phyloP scores from a whole-genome alignment of 2,113 vertebrate species.

The Phyllostomus discolor region DNA sequence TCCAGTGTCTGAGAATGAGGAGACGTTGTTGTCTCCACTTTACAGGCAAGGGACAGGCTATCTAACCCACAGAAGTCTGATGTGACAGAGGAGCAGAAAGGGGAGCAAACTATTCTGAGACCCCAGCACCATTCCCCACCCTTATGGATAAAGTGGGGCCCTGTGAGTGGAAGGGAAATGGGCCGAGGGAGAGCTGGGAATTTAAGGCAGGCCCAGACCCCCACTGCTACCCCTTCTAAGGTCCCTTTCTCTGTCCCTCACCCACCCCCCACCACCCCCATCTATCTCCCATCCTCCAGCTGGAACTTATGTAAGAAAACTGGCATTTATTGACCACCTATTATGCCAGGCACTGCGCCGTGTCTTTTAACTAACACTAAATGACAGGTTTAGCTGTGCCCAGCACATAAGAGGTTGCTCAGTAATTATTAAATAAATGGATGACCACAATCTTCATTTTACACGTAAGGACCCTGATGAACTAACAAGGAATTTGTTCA shows the following conservation, averaged over 20 bases:
- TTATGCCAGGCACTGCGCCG: background rate
- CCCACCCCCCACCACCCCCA: background rate
- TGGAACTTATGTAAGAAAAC: background rate
- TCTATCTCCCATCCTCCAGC: background rate
- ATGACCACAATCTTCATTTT: slow-evolving; percentile 10
- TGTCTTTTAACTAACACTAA: background rate
- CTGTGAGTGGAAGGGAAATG: background rate
- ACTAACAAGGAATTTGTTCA: accelerated
- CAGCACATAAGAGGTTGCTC: background rate
- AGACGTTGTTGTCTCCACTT: background rate
- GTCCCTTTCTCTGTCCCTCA: background rate
- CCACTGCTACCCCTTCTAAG: background rate
- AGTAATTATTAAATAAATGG: slow-evolving; percentile 18
- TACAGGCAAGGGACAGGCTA: background rate
- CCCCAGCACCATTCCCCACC: background rate
- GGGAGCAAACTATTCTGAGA: background rate
- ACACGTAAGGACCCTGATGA: slow-evolving; percentile 4
- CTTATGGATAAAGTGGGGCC: background rate
- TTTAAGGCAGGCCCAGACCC: background rate
- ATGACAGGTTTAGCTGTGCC: background rate
- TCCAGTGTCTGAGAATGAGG: background rate
- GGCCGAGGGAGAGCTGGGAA: background rate
- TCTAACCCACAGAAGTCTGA: background rate
- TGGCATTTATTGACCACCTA: background rate
- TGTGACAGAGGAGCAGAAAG: background rate